Percentiles rank a stretch among this genome's conserved stretches.
Evolutionary conservation across 2,797 vertebrate species (phyloP).

Genomic region (Macropus fuliginosus): DNA sequence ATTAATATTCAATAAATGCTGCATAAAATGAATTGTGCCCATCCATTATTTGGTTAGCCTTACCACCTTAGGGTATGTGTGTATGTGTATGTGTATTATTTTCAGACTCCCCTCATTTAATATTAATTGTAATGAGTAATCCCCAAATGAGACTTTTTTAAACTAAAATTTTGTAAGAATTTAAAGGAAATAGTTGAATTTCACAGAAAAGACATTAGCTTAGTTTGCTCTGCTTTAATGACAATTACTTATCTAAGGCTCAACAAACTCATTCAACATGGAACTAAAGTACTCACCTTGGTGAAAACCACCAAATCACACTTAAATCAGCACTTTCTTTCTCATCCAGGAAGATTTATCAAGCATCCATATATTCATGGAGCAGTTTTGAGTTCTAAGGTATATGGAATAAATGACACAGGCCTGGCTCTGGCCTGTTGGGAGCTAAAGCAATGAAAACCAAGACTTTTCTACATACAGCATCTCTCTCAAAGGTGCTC

Average conservation of each 20-base stretch:
- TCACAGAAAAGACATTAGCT: neutral
- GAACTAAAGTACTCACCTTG: neutral
- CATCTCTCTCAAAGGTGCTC: constrained; percentile 59
- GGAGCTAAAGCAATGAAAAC: constrained; percentile 58
- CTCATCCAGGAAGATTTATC: neutral
- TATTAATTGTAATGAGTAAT: constrained; percentile 45
- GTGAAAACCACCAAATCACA: constrained; percentile 1
- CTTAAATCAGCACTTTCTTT: constrained; percentile 5
- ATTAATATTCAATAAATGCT: constrained; percentile 48
- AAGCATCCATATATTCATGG: constrained; percentile 3
- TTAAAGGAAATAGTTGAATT: constrained; percentile 24
- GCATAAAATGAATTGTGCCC: constrained; percentile 37
- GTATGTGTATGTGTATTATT: neutral
- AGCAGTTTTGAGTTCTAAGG: constrained; percentile 31
- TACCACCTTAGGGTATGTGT: neutral
- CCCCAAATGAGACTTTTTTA: constrained; percentile 27
- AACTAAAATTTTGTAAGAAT: neutral
- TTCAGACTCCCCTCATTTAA: constrained; percentile 30
- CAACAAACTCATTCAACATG: neutral
- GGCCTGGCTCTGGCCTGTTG: constrained; percentile 56
- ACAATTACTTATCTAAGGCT: neutral
- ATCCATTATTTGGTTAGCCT: constrained; percentile 36
- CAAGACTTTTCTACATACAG: constrained; percentile 60
- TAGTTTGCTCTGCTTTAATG: neutral
- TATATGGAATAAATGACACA: constrained; percentile 53